Percentiles rank a stretch among this genome's conserved stretches.
These are phyloP conservation scores for Incurvaria masculella DNA, from an alignment of 2,888 invertebrate species.

Conservation along the genomic window DNA sequence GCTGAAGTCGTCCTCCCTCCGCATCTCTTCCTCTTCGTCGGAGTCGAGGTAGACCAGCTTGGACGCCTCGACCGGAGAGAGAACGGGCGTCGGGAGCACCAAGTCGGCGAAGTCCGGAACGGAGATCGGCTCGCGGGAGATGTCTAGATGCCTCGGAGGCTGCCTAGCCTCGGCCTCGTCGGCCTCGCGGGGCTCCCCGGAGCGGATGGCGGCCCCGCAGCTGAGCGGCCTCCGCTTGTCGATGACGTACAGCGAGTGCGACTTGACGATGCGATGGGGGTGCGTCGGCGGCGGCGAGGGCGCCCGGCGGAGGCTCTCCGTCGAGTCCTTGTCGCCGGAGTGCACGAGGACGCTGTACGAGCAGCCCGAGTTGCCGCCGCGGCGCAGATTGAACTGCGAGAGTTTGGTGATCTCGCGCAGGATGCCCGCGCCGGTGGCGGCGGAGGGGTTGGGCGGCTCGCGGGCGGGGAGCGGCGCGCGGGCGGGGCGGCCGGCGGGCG, in stretches of 20 bases:
- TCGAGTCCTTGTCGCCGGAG: conserved; percentile 60
- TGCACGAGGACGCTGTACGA: conserved; percentile 63
- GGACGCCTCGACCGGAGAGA: conserved; percentile 66
- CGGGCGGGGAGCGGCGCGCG: conserved; percentile 19
- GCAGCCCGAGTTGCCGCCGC: conserved; percentile 62
- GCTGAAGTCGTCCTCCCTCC: conserved; percentile 38
- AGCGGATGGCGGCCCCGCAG: conserved; percentile 24
- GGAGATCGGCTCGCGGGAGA: conserved; percentile 67
- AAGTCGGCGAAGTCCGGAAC: conserved; percentile 71
- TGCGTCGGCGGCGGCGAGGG: conserved; percentile 25
- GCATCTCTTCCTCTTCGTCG: conserved; percentile 56
- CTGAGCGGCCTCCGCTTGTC: conserved; percentile 34
- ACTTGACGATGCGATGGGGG: conserved; percentile 42
- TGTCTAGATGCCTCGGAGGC: conserved; percentile 50
- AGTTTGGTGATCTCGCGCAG: conserved; percentile 67
- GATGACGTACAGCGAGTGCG: conserved; percentile 56
- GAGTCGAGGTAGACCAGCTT: conserved; percentile 68
- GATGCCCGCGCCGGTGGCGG: conserved; percentile 45
- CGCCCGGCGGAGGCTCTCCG: conserved; percentile 56
- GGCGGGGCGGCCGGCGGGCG: conserved; percentile 19
- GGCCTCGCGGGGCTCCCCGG: conserved; percentile 27
- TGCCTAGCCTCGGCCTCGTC: conserved; percentile 25
- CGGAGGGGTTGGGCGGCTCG: conserved; percentile 22
- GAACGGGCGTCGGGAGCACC: conserved; percentile 60
- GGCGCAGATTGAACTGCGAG: conserved; percentile 66